These are phyloP conservation scores for Drosophila obscura DNA, from an alignment of 1,140 invertebrate genomes.

Conservation along the genomic window DNA sequence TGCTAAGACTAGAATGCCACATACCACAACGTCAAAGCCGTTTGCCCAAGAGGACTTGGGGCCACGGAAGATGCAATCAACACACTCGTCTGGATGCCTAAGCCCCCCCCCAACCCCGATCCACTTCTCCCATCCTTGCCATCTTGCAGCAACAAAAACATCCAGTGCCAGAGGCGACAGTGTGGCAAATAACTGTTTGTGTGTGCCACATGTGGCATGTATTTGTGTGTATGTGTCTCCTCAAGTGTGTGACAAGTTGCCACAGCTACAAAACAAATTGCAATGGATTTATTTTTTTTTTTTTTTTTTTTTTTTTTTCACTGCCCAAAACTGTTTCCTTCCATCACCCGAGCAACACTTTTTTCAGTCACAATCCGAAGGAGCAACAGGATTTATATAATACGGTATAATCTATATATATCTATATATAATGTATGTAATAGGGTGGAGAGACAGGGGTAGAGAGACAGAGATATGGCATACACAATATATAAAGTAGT, in stretches of 20 bases:
- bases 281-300: conserved; percentile 68
- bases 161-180: conserved; percentile 51
- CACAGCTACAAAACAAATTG: conserved; percentile 66
- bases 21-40: conserved; percentile 51
- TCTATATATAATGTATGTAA: conserved; percentile 35
- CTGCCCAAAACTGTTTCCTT: conserved; percentile 19
- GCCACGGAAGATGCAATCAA: conserved; percentile 57
- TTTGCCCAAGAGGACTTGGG: conserved; percentile 12
- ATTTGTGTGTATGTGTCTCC: conserved; percentile 32
- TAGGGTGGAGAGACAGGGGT: conserved; percentile 15
- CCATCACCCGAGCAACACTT: background rate
- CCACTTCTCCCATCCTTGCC: conserved; percentile 5
- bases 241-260: conserved; percentile 77
- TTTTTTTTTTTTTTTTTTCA: conserved; percentile 56
- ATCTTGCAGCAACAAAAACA: conserved; percentile 29
- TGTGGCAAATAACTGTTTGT: conserved; percentile 75
- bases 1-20: conserved; percentile 34
- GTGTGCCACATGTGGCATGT: background rate
- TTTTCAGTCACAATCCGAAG: conserved; percentile 34
- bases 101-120: conserved; percentile 12
- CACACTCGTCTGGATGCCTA: conserved; percentile 54
- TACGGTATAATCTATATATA: conserved; percentile 23
- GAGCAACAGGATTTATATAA: conserved; percentile 41
- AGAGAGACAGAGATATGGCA: conserved; percentile 21
- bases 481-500: background rate